Evolutionary conservation across 2,797 vertebrate species (phyloP), one percentile per base, ranked within the genome.

Genomic region (Lepus oiostolus): DNA sequence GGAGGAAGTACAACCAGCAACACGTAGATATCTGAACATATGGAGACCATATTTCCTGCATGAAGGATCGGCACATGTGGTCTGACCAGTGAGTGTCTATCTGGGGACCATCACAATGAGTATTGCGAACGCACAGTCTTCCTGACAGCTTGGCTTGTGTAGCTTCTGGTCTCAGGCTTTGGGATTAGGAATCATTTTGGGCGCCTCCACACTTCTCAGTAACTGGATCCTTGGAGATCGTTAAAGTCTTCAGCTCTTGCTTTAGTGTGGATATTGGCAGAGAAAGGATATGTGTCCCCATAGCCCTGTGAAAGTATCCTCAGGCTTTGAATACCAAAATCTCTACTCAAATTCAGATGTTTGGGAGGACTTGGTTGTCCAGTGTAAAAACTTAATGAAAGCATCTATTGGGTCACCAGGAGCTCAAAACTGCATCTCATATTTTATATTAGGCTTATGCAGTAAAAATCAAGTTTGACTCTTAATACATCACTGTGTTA

Each of bases 11-110:
- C 68, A 86, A 42, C 1, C 16, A 70, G 80, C 67, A 80, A 79
- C 91, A 91, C 76, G 70, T 19, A 42, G 71, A 88, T 50, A 94
- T 95, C 60, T 22, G 52, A 95, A 85, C 67, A 90, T 76, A 85
- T 38, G 75, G 90, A 38, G 52, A 81, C 38, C 65, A 50, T 65
- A 83, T 86, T 94, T 95, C 24, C 72, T 76, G 26, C 21, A 4
- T 63, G 12, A 85, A 91, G 84, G 38, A 35, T 71, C 60, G 82
- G 76, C 63, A n/a, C 35, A 16, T 26, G 10, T 0, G 13, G 13
- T 82, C 87, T 94, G 76, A 70, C 38, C 28, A 58, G 22, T 79
- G 26, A 65, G 8, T 91, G 30, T 85, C 42, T 71, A 35, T 86
- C 14, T 77, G 42, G 85, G 42, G 21, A 80, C 30, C 76, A 30